Base-by-base conservation (phyloP, 2,888 invertebrate species). In the Cylloceria caligata region DNA sequence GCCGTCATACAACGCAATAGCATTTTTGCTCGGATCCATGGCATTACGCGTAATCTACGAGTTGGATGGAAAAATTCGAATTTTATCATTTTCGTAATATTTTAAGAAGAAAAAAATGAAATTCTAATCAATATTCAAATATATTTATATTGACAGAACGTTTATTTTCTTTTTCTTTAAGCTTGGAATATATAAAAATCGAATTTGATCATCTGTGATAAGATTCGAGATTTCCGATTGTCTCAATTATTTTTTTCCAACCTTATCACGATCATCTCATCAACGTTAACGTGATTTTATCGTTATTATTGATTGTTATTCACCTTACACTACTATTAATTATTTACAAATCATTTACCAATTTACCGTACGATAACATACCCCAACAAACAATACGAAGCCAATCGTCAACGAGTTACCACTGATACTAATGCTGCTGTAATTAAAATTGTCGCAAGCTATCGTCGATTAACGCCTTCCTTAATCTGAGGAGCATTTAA, bases 271-370 rank as follows among this genome's bases (percentile, higher is more conserved):
- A 47, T 39, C 62, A 45, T 73, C 60, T 67, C 65, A 73, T 67
- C 57, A 57, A 60, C 65, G 67, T 57, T 27, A 65, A 69, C 81
- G 74, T 75, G 76, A 80, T 76, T 65, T 62, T 64, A 64, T 72
- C 71, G 78, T 78, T 52, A 49, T 72, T 77, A 80, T 52, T 49
- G 21, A 81, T 82, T 77, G 76, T 82, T 81, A 82, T 76, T 83
- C 74, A 71, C 69, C 74, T 74, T 83, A 71, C 73, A 74, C 42
- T 71, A 78, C 47, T 74, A 27, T 73, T 64, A 65, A 34, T 47
- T 55, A 71, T 78, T 78, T 78, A 78, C 52, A 65, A 65, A 65
- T 7, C 64, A 71, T 68, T 77, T 77, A 77, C 47, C 64, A 69
- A 73, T 78, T 81, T 81, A 77, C 72, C 19, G 57, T 67, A 67